These are phyloP conservation scores for Montipora sp. DNA, from an alignment of 64 coral and sea anemone genomes.

Conservation along the genomic window DNA sequence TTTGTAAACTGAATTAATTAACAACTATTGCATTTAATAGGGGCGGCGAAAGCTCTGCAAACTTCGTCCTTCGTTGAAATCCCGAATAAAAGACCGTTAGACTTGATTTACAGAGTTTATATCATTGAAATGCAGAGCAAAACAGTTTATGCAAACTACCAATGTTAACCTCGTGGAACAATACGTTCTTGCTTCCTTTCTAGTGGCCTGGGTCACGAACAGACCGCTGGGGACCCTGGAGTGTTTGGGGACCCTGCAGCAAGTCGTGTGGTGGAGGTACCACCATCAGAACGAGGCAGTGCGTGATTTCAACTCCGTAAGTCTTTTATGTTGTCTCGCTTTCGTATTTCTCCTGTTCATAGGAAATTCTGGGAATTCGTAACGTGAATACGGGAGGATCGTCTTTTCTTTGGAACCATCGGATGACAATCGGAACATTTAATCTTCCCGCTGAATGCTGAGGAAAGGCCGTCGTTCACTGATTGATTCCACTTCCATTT, in stretches of 20 bases:
- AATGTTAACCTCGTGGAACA: background rate
- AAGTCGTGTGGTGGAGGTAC: constrained; percentile 61
- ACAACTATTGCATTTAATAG: too few species aligned
- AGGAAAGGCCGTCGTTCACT: background rate
- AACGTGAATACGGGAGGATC: too few species aligned
- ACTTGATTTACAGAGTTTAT: too few species aligned
- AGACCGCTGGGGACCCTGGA: constrained; percentile 57
- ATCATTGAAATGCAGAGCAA: background rate
- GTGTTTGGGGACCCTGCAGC: constrained; percentile 61
- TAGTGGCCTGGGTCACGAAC: constrained; percentile 25
- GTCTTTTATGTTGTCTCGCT: background rate
- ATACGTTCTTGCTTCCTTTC: background rate
- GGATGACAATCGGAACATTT: background rate
- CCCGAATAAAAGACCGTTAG: too few species aligned
- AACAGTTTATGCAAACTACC: background rate
- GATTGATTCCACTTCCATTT: too few species aligned
- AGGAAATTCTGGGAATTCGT: too few species aligned
- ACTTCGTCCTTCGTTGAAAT: too few species aligned
- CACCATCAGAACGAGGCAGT: constrained; percentile 41
- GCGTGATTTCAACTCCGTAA: background rate
- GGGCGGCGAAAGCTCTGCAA: too few species aligned
- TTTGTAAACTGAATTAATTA: too few species aligned
- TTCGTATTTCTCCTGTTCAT: too few species aligned
- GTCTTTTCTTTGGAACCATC: background rate
- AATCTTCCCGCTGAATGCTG: background rate